Conservation (phyloP, 2,888 invertebrate genomes). For the Troides helena region DNA sequence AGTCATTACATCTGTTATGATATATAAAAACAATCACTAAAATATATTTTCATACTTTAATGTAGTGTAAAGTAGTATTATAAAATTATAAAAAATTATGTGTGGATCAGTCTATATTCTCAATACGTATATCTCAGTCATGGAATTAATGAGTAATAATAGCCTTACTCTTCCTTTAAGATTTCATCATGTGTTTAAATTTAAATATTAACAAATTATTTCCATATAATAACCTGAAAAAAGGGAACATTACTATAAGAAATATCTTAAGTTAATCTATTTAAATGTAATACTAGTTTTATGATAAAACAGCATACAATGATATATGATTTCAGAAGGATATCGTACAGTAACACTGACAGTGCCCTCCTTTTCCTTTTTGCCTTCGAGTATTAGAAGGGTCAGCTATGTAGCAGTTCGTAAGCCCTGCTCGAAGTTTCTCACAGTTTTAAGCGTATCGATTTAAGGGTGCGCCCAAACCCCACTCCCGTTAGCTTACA, state of each 20-base stretch:
- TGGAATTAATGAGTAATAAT: too few species aligned
- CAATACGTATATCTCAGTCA: too few species aligned
- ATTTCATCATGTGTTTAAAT: too few species aligned
- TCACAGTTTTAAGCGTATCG: slow-evolving; percentile 40
- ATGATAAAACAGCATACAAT: not conserved
- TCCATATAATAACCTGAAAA: too few species aligned
- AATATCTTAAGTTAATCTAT: not conserved
- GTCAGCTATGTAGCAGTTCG: slow-evolving; percentile 24
- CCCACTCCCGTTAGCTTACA: slow-evolving; percentile 32
- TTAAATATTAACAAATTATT: too few species aligned
- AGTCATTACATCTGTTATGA: slow-evolving; percentile 5
- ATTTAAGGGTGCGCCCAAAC: slow-evolving; percentile 45
- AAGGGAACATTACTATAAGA: too few species aligned
- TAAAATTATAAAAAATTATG: not conserved
- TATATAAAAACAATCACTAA: not conserved
- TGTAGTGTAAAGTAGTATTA: not conserved
- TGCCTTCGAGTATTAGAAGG: slow-evolving; percentile 30
- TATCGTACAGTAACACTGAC: slow-evolving; percentile 11
- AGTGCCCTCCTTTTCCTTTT: slow-evolving; percentile 23
- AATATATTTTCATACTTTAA: not conserved
- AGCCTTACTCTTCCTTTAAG: too few species aligned
- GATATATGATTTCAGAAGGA: not conserved
- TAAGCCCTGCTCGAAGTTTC: slow-evolving; percentile 30
- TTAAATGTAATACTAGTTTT: not conserved
- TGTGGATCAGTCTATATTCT: too few species aligned